Evolutionary conservation across 2,113 vertebrate genomes (phyloP).

Genomic region (Hippocampus comes): DNA sequence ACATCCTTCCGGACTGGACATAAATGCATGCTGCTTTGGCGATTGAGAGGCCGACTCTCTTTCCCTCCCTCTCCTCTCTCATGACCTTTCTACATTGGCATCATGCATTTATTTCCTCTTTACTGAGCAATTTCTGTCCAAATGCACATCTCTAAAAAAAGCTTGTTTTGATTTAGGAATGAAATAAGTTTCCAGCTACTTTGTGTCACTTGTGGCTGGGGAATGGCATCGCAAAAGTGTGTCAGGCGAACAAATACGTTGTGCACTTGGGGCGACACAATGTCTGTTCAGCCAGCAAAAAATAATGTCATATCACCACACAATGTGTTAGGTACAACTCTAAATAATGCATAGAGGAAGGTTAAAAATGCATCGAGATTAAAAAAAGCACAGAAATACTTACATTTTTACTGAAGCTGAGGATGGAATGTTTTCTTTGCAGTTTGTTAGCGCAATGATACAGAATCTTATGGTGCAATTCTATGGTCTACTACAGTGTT

Average conservation of each 20-base stretch:
- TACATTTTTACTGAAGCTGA: background rate
- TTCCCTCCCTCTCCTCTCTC: slow-evolving; percentile 21
- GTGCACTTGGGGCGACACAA: slow-evolving; percentile 52
- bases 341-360: slow-evolving; percentile 68
- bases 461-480: background rate
- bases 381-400: slow-evolving; percentile 21
- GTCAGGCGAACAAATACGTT: slow-evolving; percentile 41
- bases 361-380: slow-evolving; percentile 69
- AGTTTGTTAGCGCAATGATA: background rate
- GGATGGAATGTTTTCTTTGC: background rate
- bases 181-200: background rate
- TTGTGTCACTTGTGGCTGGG: slow-evolving; percentile 37
- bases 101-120: slow-evolving; percentile 28
- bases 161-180: background rate
- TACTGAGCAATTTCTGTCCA: slow-evolving; percentile 16
- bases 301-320: slow-evolving; percentile 68
- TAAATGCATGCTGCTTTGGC: slow-evolving; percentile 52
- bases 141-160: slow-evolving; percentile 13
- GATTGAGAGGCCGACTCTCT: slow-evolving; percentile 23
- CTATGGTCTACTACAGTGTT: no score
- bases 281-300: slow-evolving; percentile 60
- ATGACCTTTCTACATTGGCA: slow-evolving; percentile 42
- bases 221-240: slow-evolving; percentile 45
- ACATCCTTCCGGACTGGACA: slow-evolving; percentile 63
- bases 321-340: slow-evolving; percentile 62